Conservation (phyloP, 2,113 vertebrate genomes). For the Silurus glanis region DNA sequence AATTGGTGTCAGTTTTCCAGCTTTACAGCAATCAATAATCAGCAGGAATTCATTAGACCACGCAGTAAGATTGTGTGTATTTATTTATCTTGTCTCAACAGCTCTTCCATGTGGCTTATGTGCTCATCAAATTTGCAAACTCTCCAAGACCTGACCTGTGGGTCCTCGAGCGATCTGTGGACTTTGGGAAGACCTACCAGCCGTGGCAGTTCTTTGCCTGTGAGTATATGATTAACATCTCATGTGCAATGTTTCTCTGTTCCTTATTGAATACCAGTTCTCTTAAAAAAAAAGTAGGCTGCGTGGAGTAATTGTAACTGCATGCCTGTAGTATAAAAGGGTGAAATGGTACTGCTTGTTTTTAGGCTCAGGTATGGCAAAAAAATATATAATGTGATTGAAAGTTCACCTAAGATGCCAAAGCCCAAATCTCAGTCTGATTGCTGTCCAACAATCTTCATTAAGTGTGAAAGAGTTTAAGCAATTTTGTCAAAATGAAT, state of each 20-base stretch:
- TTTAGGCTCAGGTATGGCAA: background rate
- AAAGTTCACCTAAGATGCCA: background rate
- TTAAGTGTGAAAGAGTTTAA: background rate
- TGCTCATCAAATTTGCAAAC: conserved; percentile 97
- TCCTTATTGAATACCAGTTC: background rate
- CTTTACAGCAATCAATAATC: background rate
- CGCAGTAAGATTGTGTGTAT: background rate
- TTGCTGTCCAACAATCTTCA: background rate
- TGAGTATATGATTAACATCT: conserved; percentile 73
- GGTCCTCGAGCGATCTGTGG: conserved; percentile 89
- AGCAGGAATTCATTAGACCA: background rate
- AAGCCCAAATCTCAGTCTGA: background rate
- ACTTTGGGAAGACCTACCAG: conserved; percentile 87
- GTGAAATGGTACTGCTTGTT: background rate
- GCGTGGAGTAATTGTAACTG: background rate
- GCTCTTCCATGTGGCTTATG: conserved; percentile 96
- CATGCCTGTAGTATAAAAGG: background rate
- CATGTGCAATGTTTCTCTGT: background rate
- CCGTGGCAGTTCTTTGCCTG: conserved; percentile 98
- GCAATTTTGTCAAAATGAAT: background rate
- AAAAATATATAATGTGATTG: background rate
- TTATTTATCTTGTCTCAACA: conserved; percentile 63
- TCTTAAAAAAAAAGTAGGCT: background rate
- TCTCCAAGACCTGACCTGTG: conserved; percentile 95
- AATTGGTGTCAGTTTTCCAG: background rate